These are phyloP conservation scores for Otolemur crassicaudatus DNA, from an alignment of 2,797 vertebrate species.

Conservation along the genomic window DNA sequence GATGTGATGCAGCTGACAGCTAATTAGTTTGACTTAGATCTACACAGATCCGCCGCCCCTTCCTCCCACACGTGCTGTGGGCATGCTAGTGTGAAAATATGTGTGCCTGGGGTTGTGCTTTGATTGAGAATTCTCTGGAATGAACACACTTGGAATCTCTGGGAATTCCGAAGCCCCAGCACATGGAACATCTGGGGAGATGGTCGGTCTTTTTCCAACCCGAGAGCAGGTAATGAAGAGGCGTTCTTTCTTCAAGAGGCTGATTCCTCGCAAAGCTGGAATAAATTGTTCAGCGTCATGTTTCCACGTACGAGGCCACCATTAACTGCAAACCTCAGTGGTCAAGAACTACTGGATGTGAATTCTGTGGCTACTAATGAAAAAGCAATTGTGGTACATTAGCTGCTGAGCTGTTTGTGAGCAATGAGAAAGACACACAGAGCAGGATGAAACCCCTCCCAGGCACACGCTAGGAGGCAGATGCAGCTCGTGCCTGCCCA, in stretches of 20 bases:
- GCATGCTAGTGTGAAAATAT: slow-evolving; percentile 62
- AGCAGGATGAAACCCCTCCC: neutral
- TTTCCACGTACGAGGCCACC: neutral
- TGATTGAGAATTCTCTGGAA: slow-evolving; percentile 69
- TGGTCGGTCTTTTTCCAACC: neutral
- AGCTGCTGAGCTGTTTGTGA: neutral
- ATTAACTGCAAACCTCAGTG: slow-evolving; percentile 51
- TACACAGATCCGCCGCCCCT: slow-evolving; percentile 37
- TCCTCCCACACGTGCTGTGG: slow-evolving; percentile 63
- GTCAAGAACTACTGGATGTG: slow-evolving; percentile 23
- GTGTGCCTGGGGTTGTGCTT: slow-evolving; percentile 64
- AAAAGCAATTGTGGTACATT: slow-evolving; percentile 5
- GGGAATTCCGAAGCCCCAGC: neutral
- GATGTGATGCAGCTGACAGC: slow-evolving; percentile 93
- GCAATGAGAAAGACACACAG: neutral
- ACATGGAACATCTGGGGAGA: neutral
- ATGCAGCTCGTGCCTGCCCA: neutral
- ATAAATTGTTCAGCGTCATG: neutral
- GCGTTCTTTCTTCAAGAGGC: neutral
- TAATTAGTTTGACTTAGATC: slow-evolving; percentile 83
- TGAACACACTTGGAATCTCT: neutral
- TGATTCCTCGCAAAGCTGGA: neutral
- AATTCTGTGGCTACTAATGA: slow-evolving; percentile 58
- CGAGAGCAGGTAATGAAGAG: neutral
- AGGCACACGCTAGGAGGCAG: neutral